Evolutionary conservation across 2,113 vertebrate species (phyloP).

Genomic region (Ophthalmolycus amberensis): DNA sequence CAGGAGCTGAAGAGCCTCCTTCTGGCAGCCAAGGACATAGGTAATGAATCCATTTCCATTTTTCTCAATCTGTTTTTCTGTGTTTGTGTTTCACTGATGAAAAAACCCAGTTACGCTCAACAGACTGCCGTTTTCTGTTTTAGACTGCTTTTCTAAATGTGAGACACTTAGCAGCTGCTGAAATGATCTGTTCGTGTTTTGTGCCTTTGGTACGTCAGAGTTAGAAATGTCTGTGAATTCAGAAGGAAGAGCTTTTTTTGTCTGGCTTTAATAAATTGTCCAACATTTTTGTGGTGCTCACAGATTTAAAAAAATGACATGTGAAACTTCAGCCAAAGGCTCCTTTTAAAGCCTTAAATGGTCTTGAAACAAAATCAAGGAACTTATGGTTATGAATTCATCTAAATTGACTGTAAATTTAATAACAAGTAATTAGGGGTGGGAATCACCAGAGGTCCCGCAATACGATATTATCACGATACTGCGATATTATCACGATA

Average conservation of each 20-base stretch:
- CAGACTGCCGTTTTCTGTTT: conserved; percentile 1
- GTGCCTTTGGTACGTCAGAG: neutral
- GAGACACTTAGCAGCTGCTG: neutral
- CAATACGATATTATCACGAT: too few relatives aligned
- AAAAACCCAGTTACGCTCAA: neutral
- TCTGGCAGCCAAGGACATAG: conserved; percentile 93
- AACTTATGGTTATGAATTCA: neutral
- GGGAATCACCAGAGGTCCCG: too few relatives aligned
- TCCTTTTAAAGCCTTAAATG: neutral
- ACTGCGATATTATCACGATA: too few relatives aligned
- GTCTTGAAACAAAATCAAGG: neutral
- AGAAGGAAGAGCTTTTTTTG: neutral
- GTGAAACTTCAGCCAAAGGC: neutral
- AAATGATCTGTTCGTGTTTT: neutral
- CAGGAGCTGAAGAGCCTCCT: conserved; percentile 91
- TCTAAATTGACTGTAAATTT: neutral
- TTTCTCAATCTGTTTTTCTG: conserved; percentile 15
- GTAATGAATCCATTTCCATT: conserved; percentile 77
- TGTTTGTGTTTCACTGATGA: conserved; percentile 12
- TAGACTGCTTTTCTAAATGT: neutral
- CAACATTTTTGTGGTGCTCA: neutral
- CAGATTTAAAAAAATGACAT: neutral
- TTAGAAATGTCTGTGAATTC: neutral
- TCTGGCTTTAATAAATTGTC: neutral
- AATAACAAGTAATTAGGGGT: neutral